Evolutionary conservation across 2,888 invertebrate genomes (phyloP).

Genomic region (Amphipoea lucens): DNA sequence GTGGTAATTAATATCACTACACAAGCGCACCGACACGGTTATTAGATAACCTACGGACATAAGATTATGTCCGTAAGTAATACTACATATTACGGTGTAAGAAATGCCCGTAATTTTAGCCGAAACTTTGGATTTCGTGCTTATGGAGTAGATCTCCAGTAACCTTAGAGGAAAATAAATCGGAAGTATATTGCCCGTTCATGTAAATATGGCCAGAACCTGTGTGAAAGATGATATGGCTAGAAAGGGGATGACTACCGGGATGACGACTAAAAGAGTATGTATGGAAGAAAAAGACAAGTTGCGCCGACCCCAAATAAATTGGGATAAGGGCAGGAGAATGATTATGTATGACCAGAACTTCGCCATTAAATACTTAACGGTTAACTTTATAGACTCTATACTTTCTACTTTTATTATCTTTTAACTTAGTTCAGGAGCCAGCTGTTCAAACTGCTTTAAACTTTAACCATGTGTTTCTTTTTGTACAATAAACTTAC

Average conservation of each 20-base stretch:
- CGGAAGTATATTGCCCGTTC: background rate
- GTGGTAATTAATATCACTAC: conserved; percentile 31
- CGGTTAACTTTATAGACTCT: background rate
- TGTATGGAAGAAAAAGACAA: background rate
- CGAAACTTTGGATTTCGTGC: background rate
- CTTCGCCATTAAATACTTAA: background rate
- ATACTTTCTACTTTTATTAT: background rate
- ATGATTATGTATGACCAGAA: background rate
- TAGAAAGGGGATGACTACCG: background rate
- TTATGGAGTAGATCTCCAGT: background rate
- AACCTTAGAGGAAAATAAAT: background rate
- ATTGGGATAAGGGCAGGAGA: background rate
- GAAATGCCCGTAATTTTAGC: background rate
- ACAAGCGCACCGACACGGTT: background rate
- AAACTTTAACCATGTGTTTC: too few species aligned
- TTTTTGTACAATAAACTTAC: background rate
- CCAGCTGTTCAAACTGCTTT: background rate
- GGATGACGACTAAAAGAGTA: background rate
- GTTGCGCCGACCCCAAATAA: background rate
- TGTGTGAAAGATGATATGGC: background rate
- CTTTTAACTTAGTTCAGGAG: too few species aligned
- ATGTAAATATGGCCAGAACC: background rate
- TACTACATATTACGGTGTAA: too few species aligned
- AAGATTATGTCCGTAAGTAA: background rate
- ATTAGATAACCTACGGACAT: too few species aligned